phyloP scores from a whole-genome alignment of 2,797 vertebrate species.

The Xyrichtys novacula region DNA sequence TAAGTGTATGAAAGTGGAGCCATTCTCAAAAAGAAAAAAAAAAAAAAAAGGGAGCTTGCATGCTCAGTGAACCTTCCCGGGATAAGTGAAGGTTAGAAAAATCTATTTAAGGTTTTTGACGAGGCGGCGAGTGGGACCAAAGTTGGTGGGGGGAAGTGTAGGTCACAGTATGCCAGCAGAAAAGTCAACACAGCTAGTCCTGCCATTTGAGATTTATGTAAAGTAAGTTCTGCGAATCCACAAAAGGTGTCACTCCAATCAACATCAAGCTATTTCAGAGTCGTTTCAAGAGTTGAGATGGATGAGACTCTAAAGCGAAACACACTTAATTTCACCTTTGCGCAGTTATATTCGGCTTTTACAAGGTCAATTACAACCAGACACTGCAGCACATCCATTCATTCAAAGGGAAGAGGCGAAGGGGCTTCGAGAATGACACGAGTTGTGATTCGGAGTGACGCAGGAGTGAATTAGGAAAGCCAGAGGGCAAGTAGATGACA shows the following conservation, averaged over 20 bases:
- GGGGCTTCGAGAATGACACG: slow-evolving; percentile 40
- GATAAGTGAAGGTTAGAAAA: slow-evolving; percentile 61
- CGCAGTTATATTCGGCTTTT: slow-evolving; percentile 27
- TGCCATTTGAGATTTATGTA: slow-evolving; percentile 12
- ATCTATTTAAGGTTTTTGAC: slow-evolving; percentile 63
- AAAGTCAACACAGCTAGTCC: slow-evolving; percentile 3
- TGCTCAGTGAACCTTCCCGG: slow-evolving; percentile 45
- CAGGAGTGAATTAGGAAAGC: slow-evolving; percentile 52
- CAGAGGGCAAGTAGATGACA: slow-evolving; percentile 64
- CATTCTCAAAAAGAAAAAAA: slow-evolving; percentile 18
- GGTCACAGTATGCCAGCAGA: slow-evolving; percentile 36
- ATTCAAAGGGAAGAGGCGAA: slow-evolving; percentile 43
- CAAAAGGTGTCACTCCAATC: slow-evolving; percentile 27
- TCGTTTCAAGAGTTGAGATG: slow-evolving; percentile 34
- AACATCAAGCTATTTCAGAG: slow-evolving; percentile 8
- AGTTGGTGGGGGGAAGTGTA: slow-evolving; percentile 24
- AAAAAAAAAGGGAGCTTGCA: neutral
- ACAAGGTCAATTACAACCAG: slow-evolving; percentile 62
- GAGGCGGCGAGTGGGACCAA: slow-evolving; percentile 42
- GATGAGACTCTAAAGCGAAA: slow-evolving; percentile 39
- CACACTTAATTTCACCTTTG: slow-evolving; percentile 36
- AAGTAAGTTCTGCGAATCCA: neutral
- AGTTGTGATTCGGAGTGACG: slow-evolving; percentile 59
- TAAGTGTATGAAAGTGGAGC: slow-evolving; percentile 46
- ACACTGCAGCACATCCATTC: slow-evolving; percentile 4